Conservation (phyloP, 2,797 vertebrate species). For the Acipenser ruthenus region DNA sequence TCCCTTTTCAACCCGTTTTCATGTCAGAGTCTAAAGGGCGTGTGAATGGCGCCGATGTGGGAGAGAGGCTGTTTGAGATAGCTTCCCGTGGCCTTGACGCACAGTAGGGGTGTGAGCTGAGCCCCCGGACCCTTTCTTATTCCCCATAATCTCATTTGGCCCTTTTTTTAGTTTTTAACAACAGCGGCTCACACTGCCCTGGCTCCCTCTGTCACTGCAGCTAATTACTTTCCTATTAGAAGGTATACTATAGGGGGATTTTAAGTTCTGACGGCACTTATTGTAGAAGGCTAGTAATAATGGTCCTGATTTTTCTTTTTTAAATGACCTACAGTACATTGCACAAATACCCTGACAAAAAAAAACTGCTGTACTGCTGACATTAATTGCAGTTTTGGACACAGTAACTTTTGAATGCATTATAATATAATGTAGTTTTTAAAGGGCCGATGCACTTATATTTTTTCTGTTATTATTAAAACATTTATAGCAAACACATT, state of each 20-base stretch:
- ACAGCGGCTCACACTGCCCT: constrained; percentile 55
- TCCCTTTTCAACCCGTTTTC: constrained; percentile 81
- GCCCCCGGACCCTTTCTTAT: constrained; percentile 76
- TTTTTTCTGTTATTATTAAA: too few species aligned
- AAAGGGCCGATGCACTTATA: too few species aligned
- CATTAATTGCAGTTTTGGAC: too few species aligned
- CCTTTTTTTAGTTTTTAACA: constrained; percentile 52
- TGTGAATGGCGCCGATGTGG: constrained; percentile 90
- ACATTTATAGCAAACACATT: too few species aligned
- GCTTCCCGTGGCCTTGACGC: constrained; percentile 76
- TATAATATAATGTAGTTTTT: too few species aligned
- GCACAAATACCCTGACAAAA: too few species aligned
- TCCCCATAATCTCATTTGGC: constrained; percentile 84
- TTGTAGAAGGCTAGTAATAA: not conserved
- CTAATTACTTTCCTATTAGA: constrained; percentile 52
- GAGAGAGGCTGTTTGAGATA: constrained; percentile 64
- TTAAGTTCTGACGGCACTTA: constrained; percentile 26
- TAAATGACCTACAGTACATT: not conserved
- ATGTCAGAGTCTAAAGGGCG: constrained; percentile 88
- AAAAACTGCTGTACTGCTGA: too few species aligned
- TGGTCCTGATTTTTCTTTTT: not conserved
- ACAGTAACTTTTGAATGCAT: too few species aligned
- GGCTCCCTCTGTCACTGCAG: constrained; percentile 52
- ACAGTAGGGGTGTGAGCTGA: constrained; percentile 90
- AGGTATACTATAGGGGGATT: constrained; percentile 28